Evolutionary conservation across 2,113 vertebrate genomes (phyloP).

Genomic region (Psilopogon haemacephalus): DNA sequence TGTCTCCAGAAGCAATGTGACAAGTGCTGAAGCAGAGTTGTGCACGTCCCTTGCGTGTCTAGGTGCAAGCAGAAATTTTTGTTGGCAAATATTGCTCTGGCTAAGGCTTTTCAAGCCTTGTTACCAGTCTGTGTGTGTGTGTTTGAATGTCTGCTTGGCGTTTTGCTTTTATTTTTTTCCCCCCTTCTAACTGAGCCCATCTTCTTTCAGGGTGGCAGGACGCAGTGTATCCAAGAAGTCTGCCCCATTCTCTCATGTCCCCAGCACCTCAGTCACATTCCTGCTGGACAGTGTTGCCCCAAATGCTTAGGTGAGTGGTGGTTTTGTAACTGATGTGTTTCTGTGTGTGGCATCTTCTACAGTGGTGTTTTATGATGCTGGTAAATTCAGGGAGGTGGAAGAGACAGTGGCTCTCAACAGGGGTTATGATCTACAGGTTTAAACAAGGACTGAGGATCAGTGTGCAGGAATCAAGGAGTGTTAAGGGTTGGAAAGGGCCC

Average conservation of each 20-base stretch:
- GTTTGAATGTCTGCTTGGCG: not conserved
- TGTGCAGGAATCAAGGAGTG: not conserved
- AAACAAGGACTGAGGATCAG: not conserved
- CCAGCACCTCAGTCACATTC: conserved; percentile 89
- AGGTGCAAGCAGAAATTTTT: conserved; percentile 1
- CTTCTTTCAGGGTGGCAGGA: conserved; percentile 86
- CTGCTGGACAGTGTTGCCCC: conserved; percentile 90
- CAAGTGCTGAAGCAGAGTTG: not conserved
- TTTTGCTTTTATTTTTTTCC: not conserved
- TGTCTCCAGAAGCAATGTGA: not conserved
- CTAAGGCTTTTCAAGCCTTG: not conserved
- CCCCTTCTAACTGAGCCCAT: conserved; percentile 50
- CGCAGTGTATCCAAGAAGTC: conserved; percentile 88
- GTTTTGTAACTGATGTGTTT: not conserved
- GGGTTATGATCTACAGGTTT: not conserved
- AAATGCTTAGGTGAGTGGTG: conserved; percentile 87
- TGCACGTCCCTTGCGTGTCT: not conserved
- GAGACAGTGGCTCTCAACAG: not conserved
- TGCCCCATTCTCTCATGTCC: conserved; percentile 97
- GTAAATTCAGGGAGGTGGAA: not conserved
- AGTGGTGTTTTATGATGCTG: not conserved
- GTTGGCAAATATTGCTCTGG: not conserved
- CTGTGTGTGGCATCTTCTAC: not conserved
- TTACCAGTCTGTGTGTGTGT: not conserved
- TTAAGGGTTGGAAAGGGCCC: too few species aligned